Evolutionary conservation across 2,797 vertebrate genomes (phyloP).

Genomic region (Eidolon dupreanum): DNA sequence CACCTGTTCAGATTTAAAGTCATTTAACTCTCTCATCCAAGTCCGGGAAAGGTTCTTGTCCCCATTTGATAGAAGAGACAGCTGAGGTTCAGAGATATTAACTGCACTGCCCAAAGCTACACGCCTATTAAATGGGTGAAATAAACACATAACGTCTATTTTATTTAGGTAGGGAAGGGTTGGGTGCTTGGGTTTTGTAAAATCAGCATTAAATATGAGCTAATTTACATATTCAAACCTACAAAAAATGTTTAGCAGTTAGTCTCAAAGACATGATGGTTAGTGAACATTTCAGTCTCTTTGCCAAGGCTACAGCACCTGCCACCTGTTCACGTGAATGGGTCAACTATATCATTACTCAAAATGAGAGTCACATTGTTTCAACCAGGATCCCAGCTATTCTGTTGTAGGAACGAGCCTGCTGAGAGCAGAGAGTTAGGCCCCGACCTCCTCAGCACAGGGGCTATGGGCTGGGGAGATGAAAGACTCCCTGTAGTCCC

Average conservation of each 20-base stretch:
- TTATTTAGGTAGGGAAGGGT: not conserved
- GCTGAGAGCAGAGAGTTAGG: too few species aligned
- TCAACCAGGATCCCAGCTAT: not conserved
- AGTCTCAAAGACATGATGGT: not conserved
- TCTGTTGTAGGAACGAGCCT: not conserved
- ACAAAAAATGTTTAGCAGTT: not conserved
- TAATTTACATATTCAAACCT: not conserved
- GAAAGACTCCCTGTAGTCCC: not conserved
- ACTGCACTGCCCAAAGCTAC: not conserved
- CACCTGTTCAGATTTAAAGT: not conserved
- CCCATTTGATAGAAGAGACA: not conserved
- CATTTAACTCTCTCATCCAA: not conserved
- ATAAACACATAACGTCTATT: not conserved
- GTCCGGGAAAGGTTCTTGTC: not conserved
- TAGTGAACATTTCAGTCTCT: not conserved
- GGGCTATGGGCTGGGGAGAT: accelerated
- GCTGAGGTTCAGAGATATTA: not conserved
- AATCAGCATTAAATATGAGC: not conserved
- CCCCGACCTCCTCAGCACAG: too few species aligned
- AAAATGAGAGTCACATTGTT: not conserved
- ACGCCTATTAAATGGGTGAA: not conserved
- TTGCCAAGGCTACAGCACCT: not conserved
- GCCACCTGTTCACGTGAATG: accelerated
- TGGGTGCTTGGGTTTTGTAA: not conserved
- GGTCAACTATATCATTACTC: not conserved